Base-by-base conservation (phyloP, 2,888 invertebrate genomes). In the Carpatolechia fugitivella region DNA sequence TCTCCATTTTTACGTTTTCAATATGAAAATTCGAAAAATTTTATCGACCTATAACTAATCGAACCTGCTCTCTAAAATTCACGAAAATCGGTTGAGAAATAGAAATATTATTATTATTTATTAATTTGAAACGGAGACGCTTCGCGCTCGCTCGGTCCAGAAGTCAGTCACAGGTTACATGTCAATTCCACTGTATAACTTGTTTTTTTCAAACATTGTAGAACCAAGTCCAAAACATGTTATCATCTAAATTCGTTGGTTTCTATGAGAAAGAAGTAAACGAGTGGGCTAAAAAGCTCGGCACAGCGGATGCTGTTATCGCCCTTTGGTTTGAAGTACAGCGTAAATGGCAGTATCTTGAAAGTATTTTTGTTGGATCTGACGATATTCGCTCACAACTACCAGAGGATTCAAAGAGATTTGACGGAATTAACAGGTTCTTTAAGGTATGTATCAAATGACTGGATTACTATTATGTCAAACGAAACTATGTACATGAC, bases 301-400 rank as follows among this genome's bases (percentile, higher is more conserved):
- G 96, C 0, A 96, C 95, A 58, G 97, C 98, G 0, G 98, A 98
- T 77, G 95, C 96, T 64, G 96, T 95, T 0, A 95, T 96, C 41
- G 90, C 92, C 20, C 85, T 94, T 0, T 96, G 95, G 95, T 95
- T 97, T 72, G 97, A 98, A 72, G 97, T 98, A 3, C 98, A 98
- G 81, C 91, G 98, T 44, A 96, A 97, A 59, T 99, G 98, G 98
- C 94, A 95, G 75, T 97, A 98, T 76, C 89, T 98, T 60, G 98
- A 98, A 79, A 97, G 97, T 66, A 98, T 99, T 65, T 99, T 98
- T 74, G 96, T 98, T 50, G 98, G 97, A 0, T 98, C 98, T 0
- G 98, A 98, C 76, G 98, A 99, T 80, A 98, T 99, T 69, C 91
- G 98, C 52, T 92, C 93, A 40, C 98, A 98, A 78, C 85, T 98